A percentile compares a stretch with the other conserved stretches of the same genome.
Evolutionary conservation across 2,888 invertebrate genomes (phyloP).

Genomic region (Deilephila elpenor): DNA sequence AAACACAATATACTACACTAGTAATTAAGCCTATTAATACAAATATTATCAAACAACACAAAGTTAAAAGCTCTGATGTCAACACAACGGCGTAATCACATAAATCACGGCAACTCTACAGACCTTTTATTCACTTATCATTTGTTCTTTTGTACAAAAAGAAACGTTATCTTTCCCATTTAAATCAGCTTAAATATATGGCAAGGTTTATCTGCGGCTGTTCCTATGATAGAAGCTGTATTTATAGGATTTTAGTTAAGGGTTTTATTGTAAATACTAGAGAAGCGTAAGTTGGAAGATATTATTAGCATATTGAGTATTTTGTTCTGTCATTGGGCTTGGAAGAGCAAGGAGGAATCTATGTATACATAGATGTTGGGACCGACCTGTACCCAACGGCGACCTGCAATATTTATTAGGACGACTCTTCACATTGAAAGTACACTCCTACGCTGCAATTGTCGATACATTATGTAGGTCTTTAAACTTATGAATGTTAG

Average conservation of each 20-base stretch:
- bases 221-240: neutral
- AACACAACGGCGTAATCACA: conserved; percentile 1
- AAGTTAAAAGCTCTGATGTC: conserved; percentile 3
- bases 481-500: too few relatives aligned
- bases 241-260: neutral
- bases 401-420: too few relatives aligned
- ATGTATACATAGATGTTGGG: too few relatives aligned
- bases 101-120: conserved; percentile 14
- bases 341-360: too few relatives aligned
- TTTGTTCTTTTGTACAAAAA: conserved; percentile 12
- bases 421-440: too few relatives aligned
- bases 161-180: conserved; percentile 1
- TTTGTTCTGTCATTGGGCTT: too few relatives aligned
- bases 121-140: conserved; percentile 24
- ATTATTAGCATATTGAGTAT: neutral
- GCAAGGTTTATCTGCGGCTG: conserved; percentile 3
- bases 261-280: neutral
- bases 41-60: conserved; percentile 10
- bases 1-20: neutral
- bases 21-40: conserved; percentile 22
- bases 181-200: conserved; percentile 16
- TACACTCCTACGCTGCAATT: too few relatives aligned
- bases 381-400: too few relatives aligned
- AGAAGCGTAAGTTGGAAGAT: neutral
- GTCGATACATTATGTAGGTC: too few relatives aligned